Conservation (phyloP, 2,113 vertebrate species). For the Catagonus wagneri region DNA sequence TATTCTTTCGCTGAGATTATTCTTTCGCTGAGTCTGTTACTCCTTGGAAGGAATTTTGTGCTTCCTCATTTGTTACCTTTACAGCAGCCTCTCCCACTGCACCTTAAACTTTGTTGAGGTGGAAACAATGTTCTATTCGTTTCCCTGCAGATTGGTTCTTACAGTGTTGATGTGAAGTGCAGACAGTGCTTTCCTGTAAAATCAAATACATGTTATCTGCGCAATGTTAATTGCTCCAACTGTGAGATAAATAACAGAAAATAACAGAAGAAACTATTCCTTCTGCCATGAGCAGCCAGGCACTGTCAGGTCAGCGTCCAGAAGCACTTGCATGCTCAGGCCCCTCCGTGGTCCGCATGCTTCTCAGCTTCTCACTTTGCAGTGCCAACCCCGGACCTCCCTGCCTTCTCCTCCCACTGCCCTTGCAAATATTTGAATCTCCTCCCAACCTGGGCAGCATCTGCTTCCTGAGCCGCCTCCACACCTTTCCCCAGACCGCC, state of each 20-base stretch:
- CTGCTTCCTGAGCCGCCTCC: background rate
- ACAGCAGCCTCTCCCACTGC: background rate
- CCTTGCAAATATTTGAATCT: background rate
- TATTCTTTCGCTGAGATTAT: background rate
- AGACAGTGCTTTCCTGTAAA: background rate
- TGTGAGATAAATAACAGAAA: background rate
- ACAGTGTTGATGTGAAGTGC: background rate
- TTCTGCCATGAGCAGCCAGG: background rate
- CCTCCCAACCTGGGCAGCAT: background rate
- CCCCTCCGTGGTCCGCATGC: background rate
- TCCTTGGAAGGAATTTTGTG: slow-evolving; percentile 25
- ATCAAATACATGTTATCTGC: background rate
- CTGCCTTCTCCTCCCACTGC: background rate
- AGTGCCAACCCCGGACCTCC: background rate
- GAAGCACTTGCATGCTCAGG: background rate
- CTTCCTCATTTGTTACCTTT: background rate
- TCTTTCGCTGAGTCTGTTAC: background rate
- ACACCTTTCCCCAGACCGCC: background rate
- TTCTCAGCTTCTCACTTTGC: background rate
- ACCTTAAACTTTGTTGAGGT: background rate
- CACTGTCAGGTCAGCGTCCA: background rate
- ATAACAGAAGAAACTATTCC: background rate
- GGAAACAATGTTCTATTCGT: background rate
- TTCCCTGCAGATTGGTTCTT: background rate
- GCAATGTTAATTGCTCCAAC: background rate